These are phyloP conservation scores for Malthinus seriepunctatus DNA, from an alignment of 2,888 invertebrate genomes.

Conservation along the genomic window DNA sequence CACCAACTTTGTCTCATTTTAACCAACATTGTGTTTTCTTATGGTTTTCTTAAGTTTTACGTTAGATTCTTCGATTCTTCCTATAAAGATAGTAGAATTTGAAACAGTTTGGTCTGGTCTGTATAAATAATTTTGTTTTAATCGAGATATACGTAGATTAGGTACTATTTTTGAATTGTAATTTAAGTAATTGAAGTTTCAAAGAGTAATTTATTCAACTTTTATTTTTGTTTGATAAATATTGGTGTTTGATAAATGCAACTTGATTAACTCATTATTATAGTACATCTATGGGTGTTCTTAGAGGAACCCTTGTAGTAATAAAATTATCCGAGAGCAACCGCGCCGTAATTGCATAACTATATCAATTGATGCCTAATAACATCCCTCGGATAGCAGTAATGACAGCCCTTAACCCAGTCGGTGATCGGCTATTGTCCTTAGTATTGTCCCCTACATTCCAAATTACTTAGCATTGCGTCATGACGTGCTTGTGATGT, in stretches of 20 bases:
- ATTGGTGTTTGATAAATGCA: neutral
- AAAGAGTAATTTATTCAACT: too few relatives aligned
- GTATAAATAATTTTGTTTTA: too few relatives aligned
- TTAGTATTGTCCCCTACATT: slow-evolving; percentile 38
- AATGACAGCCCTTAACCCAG: slow-evolving; percentile 48
- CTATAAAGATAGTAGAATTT: too few relatives aligned
- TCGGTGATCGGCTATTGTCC: slow-evolving; percentile 51
- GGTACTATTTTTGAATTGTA: too few relatives aligned
- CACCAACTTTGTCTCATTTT: too few relatives aligned
- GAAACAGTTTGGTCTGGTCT: too few relatives aligned
- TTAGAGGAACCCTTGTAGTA: slow-evolving; percentile 22
- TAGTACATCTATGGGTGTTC: slow-evolving; percentile 3
- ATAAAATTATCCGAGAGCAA: slow-evolving; percentile 34
- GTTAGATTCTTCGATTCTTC: too few relatives aligned
- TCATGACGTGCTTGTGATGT: slow-evolving; percentile 33
- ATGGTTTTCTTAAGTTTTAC: too few relatives aligned
- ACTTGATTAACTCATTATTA: slow-evolving; percentile 5
- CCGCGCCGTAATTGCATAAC: slow-evolving; percentile 51
- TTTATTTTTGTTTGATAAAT: too few relatives aligned
- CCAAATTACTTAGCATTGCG: slow-evolving; percentile 37
- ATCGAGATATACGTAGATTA: too few relatives aligned
- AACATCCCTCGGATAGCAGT: slow-evolving; percentile 47
- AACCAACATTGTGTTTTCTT: too few relatives aligned
- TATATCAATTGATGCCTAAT: slow-evolving; percentile 56
- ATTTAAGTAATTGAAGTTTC: too few relatives aligned